Percentiles rank a stretch among this genome's conserved stretches.
phyloP scores from a whole-genome alignment of 2,113 vertebrate genomes.

The Microcebus murinus region DNA sequence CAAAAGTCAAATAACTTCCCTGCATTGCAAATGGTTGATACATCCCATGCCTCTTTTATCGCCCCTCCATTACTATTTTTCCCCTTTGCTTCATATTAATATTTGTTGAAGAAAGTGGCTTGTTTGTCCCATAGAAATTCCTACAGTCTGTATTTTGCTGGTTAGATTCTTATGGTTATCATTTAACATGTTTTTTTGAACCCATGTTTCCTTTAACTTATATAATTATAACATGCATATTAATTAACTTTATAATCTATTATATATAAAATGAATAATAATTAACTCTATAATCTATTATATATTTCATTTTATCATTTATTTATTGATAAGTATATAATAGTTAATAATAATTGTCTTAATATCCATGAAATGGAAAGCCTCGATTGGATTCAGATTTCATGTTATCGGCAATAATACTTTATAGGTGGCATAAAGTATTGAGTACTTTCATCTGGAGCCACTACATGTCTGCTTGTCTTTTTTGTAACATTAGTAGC shows the following conservation, averaged over 20 bases:
- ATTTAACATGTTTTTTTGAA: background rate
- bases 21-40: background rate
- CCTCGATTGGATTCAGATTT: background rate
- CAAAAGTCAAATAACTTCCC: background rate
- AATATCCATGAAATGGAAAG: background rate
- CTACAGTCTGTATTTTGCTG: background rate
- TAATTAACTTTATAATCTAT: background rate
- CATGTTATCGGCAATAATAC: background rate
- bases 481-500: background rate
- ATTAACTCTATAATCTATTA: background rate
- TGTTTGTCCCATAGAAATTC: background rate
- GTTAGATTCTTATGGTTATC: background rate
- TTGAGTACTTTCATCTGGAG: background rate
- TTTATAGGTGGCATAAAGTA: background rate
- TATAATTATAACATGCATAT: background rate
- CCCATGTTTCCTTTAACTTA: background rate
- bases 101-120: background rate
- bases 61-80: background rate
- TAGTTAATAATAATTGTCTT: background rate
- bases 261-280: background rate
- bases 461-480: background rate
- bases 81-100: background rate
- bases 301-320: background rate
- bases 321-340: background rate
- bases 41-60: background rate